A percentile compares a stretch with the other conserved stretches of the same genome.
These are phyloP conservation scores for Discoglossus pictus DNA, from an alignment of 2,797 vertebrate genomes.

Conservation along the genomic window DNA sequence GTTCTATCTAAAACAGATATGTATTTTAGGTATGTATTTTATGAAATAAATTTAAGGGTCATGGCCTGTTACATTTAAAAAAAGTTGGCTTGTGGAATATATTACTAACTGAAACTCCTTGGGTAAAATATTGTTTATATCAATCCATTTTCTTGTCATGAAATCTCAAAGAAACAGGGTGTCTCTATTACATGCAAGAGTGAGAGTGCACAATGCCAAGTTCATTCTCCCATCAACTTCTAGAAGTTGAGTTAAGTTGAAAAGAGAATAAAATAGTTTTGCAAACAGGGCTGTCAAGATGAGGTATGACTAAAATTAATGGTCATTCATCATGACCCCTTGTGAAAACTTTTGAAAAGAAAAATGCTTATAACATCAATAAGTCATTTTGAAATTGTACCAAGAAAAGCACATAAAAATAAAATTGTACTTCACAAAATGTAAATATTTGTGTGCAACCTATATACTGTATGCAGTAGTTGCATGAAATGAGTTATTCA, in stretches of 20 bases:
- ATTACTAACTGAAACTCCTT: too few species aligned
- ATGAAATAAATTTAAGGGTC: too few species aligned
- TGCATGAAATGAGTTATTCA: neutral
- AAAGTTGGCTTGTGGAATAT: too few species aligned
- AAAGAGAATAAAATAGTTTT: constrained; percentile 15
- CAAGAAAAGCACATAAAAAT: constrained; percentile 10
- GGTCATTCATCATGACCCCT: constrained; percentile 12
- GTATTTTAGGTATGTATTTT: too few species aligned
- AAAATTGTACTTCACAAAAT: constrained; percentile 12
- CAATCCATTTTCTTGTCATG: constrained; percentile 8
- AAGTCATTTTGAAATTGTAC: constrained; percentile 30
- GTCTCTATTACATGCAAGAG: neutral
- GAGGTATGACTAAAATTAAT: constrained; percentile 5
- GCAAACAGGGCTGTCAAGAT: constrained; percentile 31
- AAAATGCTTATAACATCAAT: constrained; percentile 36
- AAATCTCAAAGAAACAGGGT: neutral
- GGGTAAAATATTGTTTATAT: constrained; percentile 1
- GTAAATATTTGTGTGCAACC: constrained; percentile 29
- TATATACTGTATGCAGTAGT: neutral
- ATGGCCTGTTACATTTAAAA: too few species aligned
- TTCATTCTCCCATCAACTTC: constrained; percentile 4
- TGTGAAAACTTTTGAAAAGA: constrained; percentile 22
- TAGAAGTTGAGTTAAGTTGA: neutral
- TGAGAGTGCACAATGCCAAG: neutral
- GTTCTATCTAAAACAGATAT: too few species aligned